Evolutionary conservation across 2,797 vertebrate species (phyloP).

Genomic region (Pangasius mekongensis): DNA sequence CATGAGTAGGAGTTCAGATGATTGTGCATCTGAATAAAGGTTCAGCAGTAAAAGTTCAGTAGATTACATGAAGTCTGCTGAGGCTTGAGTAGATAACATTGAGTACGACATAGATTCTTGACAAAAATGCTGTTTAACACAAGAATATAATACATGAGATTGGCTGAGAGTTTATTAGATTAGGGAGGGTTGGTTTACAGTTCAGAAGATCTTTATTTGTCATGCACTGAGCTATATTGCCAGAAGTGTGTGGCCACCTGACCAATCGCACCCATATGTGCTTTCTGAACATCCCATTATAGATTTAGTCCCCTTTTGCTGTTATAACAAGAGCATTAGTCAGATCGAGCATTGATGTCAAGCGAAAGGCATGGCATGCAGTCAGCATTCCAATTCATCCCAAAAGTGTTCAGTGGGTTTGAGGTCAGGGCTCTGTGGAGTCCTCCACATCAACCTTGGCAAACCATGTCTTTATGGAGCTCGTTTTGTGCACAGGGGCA

Average conservation of each 20-base stretch:
- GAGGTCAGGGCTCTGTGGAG: not conserved
- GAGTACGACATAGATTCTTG: not conserved
- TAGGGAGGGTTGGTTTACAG: not conserved
- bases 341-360: no score
- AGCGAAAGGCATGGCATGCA: no score
- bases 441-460: no score
- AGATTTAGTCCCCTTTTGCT: no score
- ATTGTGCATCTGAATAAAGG: not conserved
- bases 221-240: not conserved
- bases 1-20: slow-evolving; percentile 3
- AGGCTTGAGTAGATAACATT: not conserved
- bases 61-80: not conserved
- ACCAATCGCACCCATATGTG: no score
- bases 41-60: not conserved
- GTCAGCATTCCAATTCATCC: no score
- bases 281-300: no score
- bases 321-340: no score
- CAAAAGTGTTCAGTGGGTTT: not conserved
- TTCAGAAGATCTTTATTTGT: not conserved
- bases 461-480: no score
- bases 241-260: not conserved
- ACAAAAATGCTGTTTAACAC: not conserved
- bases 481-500: no score
- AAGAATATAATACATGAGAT: not conserved
- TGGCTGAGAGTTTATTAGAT: not conserved